Percentiles rank a stretch among this genome's conserved stretches.
phyloP scores from a whole-genome alignment of 1,140 invertebrate genomes.

The Cataglyphis hispanica region DNA sequence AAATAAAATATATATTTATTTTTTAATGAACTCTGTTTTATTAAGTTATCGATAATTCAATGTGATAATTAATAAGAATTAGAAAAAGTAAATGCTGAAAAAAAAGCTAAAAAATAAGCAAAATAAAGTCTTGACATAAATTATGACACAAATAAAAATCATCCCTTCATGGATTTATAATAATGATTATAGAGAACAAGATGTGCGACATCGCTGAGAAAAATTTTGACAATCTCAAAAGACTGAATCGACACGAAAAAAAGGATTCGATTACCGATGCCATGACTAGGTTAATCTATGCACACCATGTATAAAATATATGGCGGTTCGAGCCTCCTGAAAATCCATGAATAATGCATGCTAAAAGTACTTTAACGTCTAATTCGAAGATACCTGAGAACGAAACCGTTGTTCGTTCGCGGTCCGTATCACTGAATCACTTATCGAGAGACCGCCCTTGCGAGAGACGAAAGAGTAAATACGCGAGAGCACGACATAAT shows the following conservation, averaged over 20 bases:
- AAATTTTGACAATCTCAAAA: neutral
- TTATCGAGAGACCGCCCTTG: slow-evolving; percentile 31
- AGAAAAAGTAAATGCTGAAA: neutral
- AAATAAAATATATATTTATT: neutral
- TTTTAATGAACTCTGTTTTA: neutral
- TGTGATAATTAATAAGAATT: neutral
- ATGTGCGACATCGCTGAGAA: neutral
- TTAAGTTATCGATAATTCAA: neutral
- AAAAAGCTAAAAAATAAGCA: neutral
- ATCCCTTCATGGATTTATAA: neutral
- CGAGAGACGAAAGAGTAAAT: slow-evolving; percentile 6
- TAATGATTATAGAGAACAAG: neutral
- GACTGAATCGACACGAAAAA: neutral
- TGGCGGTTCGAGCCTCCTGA: slow-evolving; percentile 2
- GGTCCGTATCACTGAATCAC: slow-evolving; percentile 52
- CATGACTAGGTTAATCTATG: neutral
- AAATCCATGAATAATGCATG: slow-evolving; percentile 72
- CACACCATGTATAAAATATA: slow-evolving; percentile 12
- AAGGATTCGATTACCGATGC: neutral
- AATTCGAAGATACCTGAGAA: slow-evolving; percentile 69
- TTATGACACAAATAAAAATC: neutral
- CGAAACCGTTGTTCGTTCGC: slow-evolving; percentile 3
- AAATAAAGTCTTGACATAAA: neutral
- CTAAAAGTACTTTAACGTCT: slow-evolving; percentile 59
- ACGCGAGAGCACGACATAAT: slow-evolving; percentile 45